A percentile compares a stretch with the other conserved stretches of the same genome.
These are phyloP conservation scores for Oikopleura albicans DNA, from an alignment of 23 tunicate genomes.

Conservation along the genomic window DNA sequence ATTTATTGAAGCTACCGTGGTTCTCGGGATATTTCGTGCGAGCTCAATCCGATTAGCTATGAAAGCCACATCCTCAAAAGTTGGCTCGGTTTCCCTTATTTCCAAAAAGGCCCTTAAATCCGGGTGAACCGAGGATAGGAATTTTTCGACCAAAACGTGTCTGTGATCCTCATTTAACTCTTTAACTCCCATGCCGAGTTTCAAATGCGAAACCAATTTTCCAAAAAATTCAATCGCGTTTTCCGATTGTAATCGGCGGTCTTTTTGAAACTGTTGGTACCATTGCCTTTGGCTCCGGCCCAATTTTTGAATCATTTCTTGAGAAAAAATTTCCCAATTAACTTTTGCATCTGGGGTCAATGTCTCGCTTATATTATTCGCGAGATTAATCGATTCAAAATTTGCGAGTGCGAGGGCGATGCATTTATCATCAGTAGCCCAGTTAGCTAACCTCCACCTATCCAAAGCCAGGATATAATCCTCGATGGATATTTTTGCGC, in stretches of 20 bases:
- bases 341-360: neutral
- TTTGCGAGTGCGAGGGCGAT: neutral
- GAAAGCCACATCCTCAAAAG: neutral
- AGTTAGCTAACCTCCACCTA: neutral
- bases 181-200: neutral
- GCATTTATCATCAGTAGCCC: neutral
- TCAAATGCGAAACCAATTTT: neutral
- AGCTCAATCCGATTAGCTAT: neutral
- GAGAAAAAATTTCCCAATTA: neutral
- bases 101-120: neutral
- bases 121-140: neutral
- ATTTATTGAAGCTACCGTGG: neutral
- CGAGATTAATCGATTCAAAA: neutral
- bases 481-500: neutral
- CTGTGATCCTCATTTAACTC: neutral
- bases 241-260: neutral
- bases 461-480: neutral
- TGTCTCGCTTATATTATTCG: neutral
- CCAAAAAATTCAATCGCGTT: neutral
- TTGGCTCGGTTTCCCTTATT: neutral
- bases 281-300: neutral
- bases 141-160: neutral
- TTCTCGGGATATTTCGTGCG: neutral
- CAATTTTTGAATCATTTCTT: neutral
- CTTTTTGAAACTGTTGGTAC: neutral